phyloP scores from a whole-genome alignment of 2,888 invertebrate species.

The Acleris sparsana region DNA sequence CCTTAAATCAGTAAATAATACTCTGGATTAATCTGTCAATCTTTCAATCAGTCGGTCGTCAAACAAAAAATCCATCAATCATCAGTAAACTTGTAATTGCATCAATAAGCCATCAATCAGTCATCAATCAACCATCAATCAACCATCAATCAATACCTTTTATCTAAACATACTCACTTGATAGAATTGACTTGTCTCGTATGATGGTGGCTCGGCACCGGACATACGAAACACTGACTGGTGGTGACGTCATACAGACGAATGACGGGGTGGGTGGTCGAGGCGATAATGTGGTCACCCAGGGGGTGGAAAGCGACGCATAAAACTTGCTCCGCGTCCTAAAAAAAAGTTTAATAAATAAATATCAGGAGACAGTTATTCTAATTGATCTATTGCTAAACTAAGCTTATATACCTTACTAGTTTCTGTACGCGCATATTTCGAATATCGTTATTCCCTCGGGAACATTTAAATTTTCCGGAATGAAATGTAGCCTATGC shows the following conservation, averaged over 20 bases:
- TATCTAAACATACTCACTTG: conserved; percentile 75
- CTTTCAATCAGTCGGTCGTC: not conserved
- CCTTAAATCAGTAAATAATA: no score
- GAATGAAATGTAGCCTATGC: no score
- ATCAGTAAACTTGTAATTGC: not conserved
- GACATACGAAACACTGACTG: conserved; percentile 97
- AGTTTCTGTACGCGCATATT: no score
- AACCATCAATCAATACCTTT: not conserved
- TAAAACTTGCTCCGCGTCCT: conserved; percentile 96
- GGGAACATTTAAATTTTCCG: no score
- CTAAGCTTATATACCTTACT: no score
- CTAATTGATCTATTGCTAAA: no score
- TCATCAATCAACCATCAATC: not conserved
- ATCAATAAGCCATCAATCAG: not conserved
- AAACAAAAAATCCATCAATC: not conserved
- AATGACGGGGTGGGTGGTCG: conserved; percentile 95
- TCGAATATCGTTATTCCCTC: no score
- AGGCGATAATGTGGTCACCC: conserved; percentile 96
- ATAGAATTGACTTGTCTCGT: conserved; percentile 89
- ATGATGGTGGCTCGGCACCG: conserved; percentile 94
- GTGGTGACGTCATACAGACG: conserved; percentile 97
- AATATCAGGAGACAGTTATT: no score
- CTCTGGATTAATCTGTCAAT: not conserved
- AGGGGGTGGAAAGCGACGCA: conserved; percentile 97
- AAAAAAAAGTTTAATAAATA: conserved; percentile 30